Evolutionary conservation across 2,113 vertebrate genomes (phyloP).

Genomic region (Cynoglossus semilaevis): DNA sequence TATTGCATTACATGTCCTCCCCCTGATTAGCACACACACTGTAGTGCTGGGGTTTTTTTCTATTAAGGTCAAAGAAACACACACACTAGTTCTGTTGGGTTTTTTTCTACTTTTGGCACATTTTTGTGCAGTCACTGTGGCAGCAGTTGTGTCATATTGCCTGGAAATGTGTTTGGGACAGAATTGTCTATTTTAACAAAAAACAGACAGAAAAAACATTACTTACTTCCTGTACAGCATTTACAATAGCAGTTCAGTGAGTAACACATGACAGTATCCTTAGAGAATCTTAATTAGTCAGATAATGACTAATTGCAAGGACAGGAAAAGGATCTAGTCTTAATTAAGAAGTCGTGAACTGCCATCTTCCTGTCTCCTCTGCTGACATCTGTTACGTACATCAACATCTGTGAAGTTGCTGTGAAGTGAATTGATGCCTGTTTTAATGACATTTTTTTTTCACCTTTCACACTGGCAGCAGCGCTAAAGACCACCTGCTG

Average conservation of each 20-base stretch:
- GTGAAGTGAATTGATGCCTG: background rate
- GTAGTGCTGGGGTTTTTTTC: too few relatives aligned
- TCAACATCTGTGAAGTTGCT: background rate
- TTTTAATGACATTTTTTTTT: constrained; percentile 1
- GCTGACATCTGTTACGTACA: constrained; percentile 17
- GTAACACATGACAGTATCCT: constrained; percentile 27
- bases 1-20: too few relatives aligned
- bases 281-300: constrained; percentile 63
- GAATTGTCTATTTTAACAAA: too few relatives aligned
- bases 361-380: constrained; percentile 25
- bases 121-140: constrained; percentile 2
- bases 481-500: constrained; percentile 3
- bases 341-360: constrained; percentile 58
- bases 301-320: constrained; percentile 59
- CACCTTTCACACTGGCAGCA: background rate
- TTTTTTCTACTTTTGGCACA: too few relatives aligned
- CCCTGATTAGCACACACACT: too few relatives aligned
- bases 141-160: too few relatives aligned
- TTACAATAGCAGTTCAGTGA: constrained; percentile 30
- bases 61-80: too few relatives aligned
- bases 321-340: constrained; percentile 50
- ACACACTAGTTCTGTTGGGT: too few relatives aligned
- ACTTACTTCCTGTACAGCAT: too few relatives aligned
- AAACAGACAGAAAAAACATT: too few relatives aligned
- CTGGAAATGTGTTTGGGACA: too few relatives aligned